phyloP scores from a whole-genome alignment of 1,140 invertebrate species.

The Euwallacea fornicatus region DNA sequence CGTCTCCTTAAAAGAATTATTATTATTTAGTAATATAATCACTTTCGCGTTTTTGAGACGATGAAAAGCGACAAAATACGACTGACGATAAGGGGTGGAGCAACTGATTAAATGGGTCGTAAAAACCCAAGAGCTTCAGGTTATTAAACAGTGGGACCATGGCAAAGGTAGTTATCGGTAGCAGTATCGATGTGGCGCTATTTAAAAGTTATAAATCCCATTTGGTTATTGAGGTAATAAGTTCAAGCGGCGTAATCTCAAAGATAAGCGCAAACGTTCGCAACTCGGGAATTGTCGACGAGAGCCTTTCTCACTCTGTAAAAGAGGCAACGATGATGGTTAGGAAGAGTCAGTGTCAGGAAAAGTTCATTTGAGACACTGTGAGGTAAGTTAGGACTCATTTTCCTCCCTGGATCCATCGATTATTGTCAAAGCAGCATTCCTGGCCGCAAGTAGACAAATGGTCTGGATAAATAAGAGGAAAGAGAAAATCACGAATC shows the following conservation, averaged over 20 bases:
- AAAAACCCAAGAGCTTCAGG: constrained; percentile 1
- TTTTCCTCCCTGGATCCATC: no score
- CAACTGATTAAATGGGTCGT: neutral
- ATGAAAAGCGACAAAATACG: neutral
- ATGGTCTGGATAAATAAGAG: no score
- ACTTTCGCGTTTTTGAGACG: no score
- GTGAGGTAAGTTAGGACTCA: no score
- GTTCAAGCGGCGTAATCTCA: constrained; percentile 47
- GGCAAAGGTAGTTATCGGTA: constrained; percentile 37
- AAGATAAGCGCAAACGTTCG: constrained; percentile 46
- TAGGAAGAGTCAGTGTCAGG: no score
- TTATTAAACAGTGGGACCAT: constrained; percentile 28
- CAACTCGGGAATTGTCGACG: constrained; percentile 31
- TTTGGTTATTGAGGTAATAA: constrained; percentile 45
- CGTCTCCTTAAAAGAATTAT: no score
- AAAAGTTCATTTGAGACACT: no score
- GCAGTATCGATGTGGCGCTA: constrained; percentile 28
- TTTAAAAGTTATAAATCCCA: constrained; percentile 43
- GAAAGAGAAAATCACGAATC: no score
- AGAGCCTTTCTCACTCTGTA: constrained; percentile 27
- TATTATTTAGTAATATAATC: no score
- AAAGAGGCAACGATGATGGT: constrained; percentile 6
- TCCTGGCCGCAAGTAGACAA: no score
- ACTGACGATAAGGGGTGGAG: no score
- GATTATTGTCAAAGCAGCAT: no score